Conservation (phyloP, 2,888 invertebrate genomes). For the Mythimna ferrago region DNA sequence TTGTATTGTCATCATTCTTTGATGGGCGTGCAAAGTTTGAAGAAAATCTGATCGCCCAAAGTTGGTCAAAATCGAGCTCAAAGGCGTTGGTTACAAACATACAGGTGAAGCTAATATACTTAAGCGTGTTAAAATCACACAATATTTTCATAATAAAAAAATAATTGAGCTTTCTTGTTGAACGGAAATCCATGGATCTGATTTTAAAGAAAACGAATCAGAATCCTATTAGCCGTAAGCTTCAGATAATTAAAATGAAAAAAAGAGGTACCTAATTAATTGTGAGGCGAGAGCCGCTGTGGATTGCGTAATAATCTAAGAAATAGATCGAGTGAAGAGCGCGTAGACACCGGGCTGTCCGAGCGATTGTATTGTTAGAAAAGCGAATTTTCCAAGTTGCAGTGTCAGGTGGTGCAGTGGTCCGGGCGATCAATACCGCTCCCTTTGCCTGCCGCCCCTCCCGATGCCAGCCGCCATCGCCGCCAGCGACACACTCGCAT, state of each 20-base stretch:
- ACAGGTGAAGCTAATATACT: too few relatives aligned
- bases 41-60: too few relatives aligned
- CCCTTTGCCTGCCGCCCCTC: conserved; percentile 55
- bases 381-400: conserved; percentile 76
- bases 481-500: conserved; percentile 53
- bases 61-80: too few relatives aligned
- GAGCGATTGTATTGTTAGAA: conserved; percentile 54
- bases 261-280: neutral
- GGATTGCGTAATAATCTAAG: conserved; percentile 19
- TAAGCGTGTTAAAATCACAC: neutral
- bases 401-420: conserved; percentile 82
- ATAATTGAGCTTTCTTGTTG: conserved; percentile 1
- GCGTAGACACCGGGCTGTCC: conserved; percentile 41
- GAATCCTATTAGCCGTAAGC: conserved; percentile 1
- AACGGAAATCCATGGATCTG: neutral
- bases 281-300: neutral
- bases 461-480: conserved; percentile 47
- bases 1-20: too few relatives aligned
- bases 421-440: conserved; percentile 80
- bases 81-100: too few relatives aligned
- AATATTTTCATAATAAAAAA: neutral
- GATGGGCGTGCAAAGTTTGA: too few relatives aligned
- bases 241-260: conserved; percentile 28
- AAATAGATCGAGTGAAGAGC: conserved; percentile 9
- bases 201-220: conserved; percentile 1